Evolutionary conservation across 2,797 vertebrate species (phyloP).

Genomic region (Rhinatrema bivittatum): DNA sequence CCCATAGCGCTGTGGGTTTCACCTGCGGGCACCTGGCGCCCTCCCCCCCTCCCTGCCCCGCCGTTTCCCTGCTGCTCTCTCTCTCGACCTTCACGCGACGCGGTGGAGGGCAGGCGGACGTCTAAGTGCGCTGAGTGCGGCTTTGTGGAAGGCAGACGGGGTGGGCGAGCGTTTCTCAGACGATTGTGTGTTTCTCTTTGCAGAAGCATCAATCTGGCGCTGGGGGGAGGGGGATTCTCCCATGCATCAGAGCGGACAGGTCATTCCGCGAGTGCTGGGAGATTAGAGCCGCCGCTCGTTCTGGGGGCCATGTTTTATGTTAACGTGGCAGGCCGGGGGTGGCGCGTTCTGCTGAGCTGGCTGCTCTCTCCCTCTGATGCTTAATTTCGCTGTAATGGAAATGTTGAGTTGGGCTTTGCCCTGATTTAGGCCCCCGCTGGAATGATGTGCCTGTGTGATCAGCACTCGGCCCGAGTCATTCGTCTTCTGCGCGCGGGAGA

Average conservation of each 20-base stretch:
- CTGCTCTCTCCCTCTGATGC: slow-evolving; percentile 55
- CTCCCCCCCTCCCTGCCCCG: no score
- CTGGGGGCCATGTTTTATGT: slow-evolving; percentile 72
- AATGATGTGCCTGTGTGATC: no score
- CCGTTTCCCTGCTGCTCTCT: no score
- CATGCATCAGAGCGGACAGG: slow-evolving; percentile 71
- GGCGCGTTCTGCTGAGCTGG: slow-evolving; percentile 70
- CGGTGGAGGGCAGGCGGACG: slow-evolving; percentile 1
- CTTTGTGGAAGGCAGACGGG: neutral
- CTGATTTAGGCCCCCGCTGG: slow-evolving; percentile 49
- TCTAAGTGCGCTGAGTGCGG: neutral
- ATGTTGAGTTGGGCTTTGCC: slow-evolving; percentile 43
- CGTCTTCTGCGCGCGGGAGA: no score
- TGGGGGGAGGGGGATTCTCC: slow-evolving; percentile 47
- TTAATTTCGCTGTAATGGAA: slow-evolving; percentile 66
- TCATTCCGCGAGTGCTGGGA: slow-evolving; percentile 71
- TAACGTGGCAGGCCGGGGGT: slow-evolving; percentile 67
- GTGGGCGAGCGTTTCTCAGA: slow-evolving; percentile 19
- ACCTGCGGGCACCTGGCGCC: no score
- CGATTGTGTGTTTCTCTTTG: slow-evolving; percentile 39
- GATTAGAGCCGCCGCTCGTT: slow-evolving; percentile 74
- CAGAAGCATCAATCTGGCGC: slow-evolving; percentile 41
- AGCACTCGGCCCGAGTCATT: no score
- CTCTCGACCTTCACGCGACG: neutral
- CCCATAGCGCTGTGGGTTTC: no score